These are phyloP conservation scores for Prosapia bicincta DNA, from an alignment of 2,888 invertebrate genomes.

Conservation along the genomic window DNA sequence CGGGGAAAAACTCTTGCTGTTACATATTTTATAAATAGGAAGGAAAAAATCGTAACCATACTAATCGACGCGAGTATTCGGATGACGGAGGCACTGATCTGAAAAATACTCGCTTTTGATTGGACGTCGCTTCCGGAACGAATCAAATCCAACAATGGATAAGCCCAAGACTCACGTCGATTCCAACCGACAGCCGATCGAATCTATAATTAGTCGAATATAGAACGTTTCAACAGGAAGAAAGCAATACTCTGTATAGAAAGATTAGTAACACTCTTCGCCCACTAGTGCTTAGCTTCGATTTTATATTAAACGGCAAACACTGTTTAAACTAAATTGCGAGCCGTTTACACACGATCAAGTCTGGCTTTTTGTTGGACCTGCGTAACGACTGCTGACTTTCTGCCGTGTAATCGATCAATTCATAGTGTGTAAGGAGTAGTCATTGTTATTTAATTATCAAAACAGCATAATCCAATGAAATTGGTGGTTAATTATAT, in stretches of 20 bases:
- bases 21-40: constrained; percentile 2
- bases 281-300: neutral
- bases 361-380: neutral
- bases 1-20: neutral
- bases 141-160: constrained; percentile 26
- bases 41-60: neutral
- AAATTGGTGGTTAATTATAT: too few species aligned
- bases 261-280: neutral
- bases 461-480: too few species aligned
- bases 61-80: neutral
- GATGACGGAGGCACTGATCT: neutral
- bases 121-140: constrained; percentile 11
- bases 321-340: neutral
- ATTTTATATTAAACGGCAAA: neutral
- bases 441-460: too few species aligned
- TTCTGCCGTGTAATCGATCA: too few species aligned
- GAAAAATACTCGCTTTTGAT: neutral
- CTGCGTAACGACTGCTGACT: too few species aligned
- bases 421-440: too few species aligned
- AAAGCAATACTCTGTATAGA: constrained; percentile 19
- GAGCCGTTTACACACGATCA: neutral
- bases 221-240: constrained; percentile 27
- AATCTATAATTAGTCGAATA: constrained; percentile 26
- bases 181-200: constrained; percentile 27
- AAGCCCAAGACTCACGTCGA: constrained; percentile 26